Evolutionary conservation across 2,113 vertebrate species (phyloP).

Genomic region (Chaetodon auriga): DNA sequence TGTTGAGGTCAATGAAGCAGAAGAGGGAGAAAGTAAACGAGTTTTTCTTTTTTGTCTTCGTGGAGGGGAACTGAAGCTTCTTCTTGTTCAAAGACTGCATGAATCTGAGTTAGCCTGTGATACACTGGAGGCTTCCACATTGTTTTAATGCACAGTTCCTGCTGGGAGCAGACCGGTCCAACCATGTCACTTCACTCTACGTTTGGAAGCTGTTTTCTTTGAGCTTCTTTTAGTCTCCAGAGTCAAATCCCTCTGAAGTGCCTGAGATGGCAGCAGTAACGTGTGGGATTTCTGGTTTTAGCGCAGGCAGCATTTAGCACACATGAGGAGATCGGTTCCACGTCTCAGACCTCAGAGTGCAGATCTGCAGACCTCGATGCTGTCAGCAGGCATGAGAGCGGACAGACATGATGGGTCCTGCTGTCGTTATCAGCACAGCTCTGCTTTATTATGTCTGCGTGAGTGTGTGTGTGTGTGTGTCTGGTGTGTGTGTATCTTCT

Average conservation of each 20-base stretch:
- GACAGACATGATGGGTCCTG: too few species aligned
- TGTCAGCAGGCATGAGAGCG: too few species aligned
- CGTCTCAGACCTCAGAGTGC: too few species aligned
- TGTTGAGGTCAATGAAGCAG: too few species aligned
- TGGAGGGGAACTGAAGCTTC: background rate
- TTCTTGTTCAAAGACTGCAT: background rate
- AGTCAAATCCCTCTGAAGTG: background rate
- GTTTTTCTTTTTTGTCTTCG: background rate
- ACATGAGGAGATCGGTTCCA: background rate
- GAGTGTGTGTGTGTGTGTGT: too few species aligned
- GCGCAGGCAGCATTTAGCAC: background rate
- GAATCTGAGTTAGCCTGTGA: background rate
- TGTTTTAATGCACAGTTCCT: background rate
- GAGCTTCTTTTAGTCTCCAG: background rate
- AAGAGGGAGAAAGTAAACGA: too few species aligned
- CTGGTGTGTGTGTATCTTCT: too few species aligned
- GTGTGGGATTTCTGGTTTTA: conserved; percentile 1
- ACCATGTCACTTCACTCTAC: background rate
- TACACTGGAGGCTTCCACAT: background rate
- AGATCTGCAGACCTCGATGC: too few species aligned
- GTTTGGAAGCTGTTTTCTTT: too few species aligned
- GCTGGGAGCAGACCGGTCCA: background rate
- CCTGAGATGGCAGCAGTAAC: background rate
- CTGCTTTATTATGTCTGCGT: too few species aligned
- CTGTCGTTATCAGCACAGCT: too few species aligned